Percentiles rank a stretch among this genome's conserved stretches.
These are phyloP conservation scores for Azemiops feae DNA, from an alignment of 2,113 vertebrate genomes.

Conservation along the genomic window DNA sequence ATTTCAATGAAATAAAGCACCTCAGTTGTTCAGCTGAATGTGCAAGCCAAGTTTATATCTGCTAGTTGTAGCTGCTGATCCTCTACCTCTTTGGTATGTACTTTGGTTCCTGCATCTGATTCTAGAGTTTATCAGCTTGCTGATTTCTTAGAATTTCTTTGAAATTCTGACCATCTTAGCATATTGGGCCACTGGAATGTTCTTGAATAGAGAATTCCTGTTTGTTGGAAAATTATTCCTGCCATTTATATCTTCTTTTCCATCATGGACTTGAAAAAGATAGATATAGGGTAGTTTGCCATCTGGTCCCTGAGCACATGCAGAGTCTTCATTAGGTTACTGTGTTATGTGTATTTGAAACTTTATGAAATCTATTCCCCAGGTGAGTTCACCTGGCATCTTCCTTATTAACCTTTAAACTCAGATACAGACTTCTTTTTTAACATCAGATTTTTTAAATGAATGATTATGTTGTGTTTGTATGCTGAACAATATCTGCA, in stretches of 20 bases:
- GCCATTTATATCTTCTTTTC: background rate
- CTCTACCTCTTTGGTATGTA: background rate
- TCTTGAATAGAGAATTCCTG: background rate
- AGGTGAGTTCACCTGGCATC: background rate
- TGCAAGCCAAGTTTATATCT: background rate
- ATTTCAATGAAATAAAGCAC: background rate
- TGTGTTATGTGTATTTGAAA: background rate
- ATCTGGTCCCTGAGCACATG: background rate
- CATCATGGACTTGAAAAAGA: background rate
- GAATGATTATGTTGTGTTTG: background rate
- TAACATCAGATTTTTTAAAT: background rate
- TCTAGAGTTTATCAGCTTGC: background rate
- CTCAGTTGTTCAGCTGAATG: background rate
- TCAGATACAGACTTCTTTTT: background rate
- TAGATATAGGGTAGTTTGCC: background rate
- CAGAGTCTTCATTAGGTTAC: background rate
- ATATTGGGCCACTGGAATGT: background rate
- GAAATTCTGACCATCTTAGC: background rate
- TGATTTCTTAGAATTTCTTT: background rate
- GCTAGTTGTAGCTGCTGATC: background rate
- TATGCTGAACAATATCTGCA: background rate
- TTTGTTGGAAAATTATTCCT: background rate
- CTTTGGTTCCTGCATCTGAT: background rate
- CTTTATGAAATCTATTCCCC: background rate
- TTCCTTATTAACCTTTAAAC: background rate